Percentiles rank a stretch among this genome's conserved stretches.
These are phyloP conservation scores for Hemicrepidius hirtus DNA, from an alignment of 2,888 invertebrate species.

Conservation along the genomic window DNA sequence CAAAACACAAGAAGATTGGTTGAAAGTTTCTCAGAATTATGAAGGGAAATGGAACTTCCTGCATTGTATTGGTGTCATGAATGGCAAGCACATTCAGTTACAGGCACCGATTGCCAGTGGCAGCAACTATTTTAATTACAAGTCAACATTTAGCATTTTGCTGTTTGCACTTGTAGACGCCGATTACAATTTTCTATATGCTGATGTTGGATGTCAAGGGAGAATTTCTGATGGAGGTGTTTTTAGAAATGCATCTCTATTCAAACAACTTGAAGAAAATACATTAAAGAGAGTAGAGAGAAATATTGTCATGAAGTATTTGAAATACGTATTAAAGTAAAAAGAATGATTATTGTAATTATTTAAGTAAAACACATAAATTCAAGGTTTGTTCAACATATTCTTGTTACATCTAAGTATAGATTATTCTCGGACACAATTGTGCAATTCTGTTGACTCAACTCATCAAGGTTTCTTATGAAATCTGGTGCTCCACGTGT, in stretches of 20 bases:
- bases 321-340: too few relatives aligned
- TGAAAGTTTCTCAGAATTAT: neutral
- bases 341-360: too few relatives aligned
- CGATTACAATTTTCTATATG: constrained; percentile 62
- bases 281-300: too few relatives aligned
- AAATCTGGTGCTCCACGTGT: too few relatives aligned
- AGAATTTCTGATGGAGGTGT: constrained; percentile 62
- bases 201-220: constrained; percentile 62
- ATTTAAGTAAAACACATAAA: too few relatives aligned
- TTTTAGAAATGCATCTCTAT: neutral
- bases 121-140: constrained; percentile 60
- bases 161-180: constrained; percentile 65
- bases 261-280: neutral
- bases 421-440: too few relatives aligned
- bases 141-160: constrained; percentile 61
- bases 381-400: too few relatives aligned
- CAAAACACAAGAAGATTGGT: neutral
- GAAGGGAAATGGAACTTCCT: constrained; percentile 63
- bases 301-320: too few relatives aligned
- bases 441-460: too few relatives aligned
- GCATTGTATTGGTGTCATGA: constrained; percentile 60
- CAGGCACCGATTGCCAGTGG: constrained; percentile 59
- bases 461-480: too few relatives aligned
- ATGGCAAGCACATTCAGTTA: constrained; percentile 61
- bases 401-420: too few relatives aligned